Evolutionary conservation across 1,140 invertebrate species (phyloP).

Genomic region (Nasonia vitripennis): DNA sequence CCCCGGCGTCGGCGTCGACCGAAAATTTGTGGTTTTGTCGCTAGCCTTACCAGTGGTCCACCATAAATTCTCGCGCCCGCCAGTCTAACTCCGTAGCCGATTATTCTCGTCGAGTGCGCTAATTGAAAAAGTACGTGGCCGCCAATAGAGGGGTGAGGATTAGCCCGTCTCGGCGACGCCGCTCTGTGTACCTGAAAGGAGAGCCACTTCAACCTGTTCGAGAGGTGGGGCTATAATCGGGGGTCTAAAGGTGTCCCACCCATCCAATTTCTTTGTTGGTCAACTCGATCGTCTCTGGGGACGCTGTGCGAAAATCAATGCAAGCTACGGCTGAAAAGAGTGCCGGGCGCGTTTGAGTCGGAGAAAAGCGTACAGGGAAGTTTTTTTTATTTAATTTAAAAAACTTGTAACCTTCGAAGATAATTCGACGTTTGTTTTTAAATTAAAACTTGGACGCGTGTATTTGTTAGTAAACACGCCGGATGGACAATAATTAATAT

Average conservation of each 20-base stretch:
- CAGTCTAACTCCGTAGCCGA: not conserved
- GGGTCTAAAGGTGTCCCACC: no score
- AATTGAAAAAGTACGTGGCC: slow-evolving; percentile 33
- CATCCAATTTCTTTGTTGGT: no score
- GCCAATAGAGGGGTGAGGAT: not conserved
- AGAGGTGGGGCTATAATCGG: slow-evolving; percentile 19
- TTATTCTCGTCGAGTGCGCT: slow-evolving; percentile 7
- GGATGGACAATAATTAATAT: not conserved
- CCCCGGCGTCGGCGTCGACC: not conserved
- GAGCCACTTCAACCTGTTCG: slow-evolving; percentile 10
- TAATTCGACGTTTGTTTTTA: not conserved
- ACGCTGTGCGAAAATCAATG: no score
- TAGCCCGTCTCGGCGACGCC: slow-evolving; percentile 10
- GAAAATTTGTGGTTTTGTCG: not conserved
- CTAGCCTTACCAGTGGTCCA: no score
- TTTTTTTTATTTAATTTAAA: not conserved
- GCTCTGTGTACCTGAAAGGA: not conserved
- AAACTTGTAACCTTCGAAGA: not conserved
- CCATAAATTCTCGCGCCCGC: not conserved
- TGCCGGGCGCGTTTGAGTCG: no score
- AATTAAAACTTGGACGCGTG: no score
- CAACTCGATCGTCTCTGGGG: no score
- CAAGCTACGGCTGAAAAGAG: no score
- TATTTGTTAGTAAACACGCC: not conserved
- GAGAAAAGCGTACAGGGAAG: not conserved